These are phyloP conservation scores for Malthinus seriepunctatus DNA, from an alignment of 2,888 invertebrate genomes.

Conservation along the genomic window DNA sequence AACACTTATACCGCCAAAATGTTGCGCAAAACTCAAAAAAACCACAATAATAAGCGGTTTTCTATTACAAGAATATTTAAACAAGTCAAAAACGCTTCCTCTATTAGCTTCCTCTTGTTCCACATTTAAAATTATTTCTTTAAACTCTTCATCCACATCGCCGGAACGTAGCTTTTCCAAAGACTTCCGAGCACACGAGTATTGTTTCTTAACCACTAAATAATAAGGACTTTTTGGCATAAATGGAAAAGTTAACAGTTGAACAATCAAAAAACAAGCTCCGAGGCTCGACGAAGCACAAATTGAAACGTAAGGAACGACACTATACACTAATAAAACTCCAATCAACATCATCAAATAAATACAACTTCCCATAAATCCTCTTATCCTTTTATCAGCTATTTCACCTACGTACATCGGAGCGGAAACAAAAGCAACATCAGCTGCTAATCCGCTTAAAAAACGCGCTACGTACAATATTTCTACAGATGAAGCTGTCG, in stretches of 20 bases:
- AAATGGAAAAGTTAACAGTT: conserved; percentile 45
- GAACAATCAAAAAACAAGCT: conserved; percentile 38
- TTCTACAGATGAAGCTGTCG: conserved; percentile 42
- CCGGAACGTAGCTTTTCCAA: conserved; percentile 40
- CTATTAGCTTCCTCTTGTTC: conserved; percentile 45
- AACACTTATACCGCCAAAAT: conserved; percentile 49
- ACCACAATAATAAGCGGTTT: conserved; percentile 49
- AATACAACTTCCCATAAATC: conserved; percentile 36
- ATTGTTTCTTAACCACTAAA: conserved; percentile 41
- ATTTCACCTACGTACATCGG: conserved; percentile 1
- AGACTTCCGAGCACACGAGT: conserved; percentile 43
- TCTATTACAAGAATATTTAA: conserved; percentile 47
- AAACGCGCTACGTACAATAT: conserved; percentile 48
- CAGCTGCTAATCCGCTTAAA: conserved; percentile 49
- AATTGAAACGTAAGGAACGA: conserved; percentile 47
- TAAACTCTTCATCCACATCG: conserved; percentile 44
- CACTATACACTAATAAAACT: conserved; percentile 47
- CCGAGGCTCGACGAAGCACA: conserved; percentile 46
- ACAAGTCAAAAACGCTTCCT: conserved; percentile 45
- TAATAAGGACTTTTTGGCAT: conserved; percentile 53
- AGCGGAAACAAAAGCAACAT: conserved; percentile 44
- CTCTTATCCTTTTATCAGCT: neutral
- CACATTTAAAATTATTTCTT: conserved; percentile 46
- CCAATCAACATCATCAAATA: conserved; percentile 52
- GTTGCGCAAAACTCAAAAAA: conserved; percentile 48